phyloP scores from a whole-genome alignment of 2,888 invertebrate species.

The Plagodis dolabraria region DNA sequence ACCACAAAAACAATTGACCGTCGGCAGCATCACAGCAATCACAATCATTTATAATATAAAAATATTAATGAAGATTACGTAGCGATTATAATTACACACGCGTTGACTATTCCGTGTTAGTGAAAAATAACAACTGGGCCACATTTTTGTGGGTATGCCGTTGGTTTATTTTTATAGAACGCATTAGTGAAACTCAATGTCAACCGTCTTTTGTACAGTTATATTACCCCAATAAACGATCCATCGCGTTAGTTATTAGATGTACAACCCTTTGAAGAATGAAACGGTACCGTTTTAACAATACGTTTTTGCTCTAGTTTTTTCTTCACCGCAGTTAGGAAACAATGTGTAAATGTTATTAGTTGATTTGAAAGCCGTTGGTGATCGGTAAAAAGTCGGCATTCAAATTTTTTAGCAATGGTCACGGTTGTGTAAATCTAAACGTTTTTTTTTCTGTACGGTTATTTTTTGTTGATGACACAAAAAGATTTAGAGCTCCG shows the following conservation, averaged over 20 bases:
- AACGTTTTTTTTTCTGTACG: neutral
- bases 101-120: slow-evolving; percentile 62
- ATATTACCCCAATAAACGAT: slow-evolving; percentile 72
- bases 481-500: neutral
- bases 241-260: slow-evolving; percentile 52
- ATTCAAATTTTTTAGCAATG: slow-evolving; percentile 12
- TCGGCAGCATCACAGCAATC: slow-evolving; percentile 14
- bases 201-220: slow-evolving; percentile 66
- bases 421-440: neutral
- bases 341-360: slow-evolving; percentile 68
- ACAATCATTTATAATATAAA: neutral
- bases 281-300: slow-evolving; percentile 59
- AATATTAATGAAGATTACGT: neutral
- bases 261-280: slow-evolving; percentile 69
- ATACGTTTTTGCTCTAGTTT: slow-evolving; percentile 75
- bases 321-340: slow-evolving; percentile 65
- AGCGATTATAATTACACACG: slow-evolving; percentile 32
- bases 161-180: slow-evolving; percentile 65
- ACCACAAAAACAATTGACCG: slow-evolving; percentile 8
- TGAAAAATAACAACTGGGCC: slow-evolving; percentile 69
- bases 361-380: slow-evolving; percentile 24
- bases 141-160: slow-evolving; percentile 56
- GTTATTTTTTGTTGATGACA: neutral
- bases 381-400: slow-evolving; percentile 33
- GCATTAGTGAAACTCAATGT: slow-evolving; percentile 70